Evolutionary conservation across 2,888 invertebrate species (phyloP), one percentile per base, ranked within the genome.

Genomic region (Phortica magna): DNA sequence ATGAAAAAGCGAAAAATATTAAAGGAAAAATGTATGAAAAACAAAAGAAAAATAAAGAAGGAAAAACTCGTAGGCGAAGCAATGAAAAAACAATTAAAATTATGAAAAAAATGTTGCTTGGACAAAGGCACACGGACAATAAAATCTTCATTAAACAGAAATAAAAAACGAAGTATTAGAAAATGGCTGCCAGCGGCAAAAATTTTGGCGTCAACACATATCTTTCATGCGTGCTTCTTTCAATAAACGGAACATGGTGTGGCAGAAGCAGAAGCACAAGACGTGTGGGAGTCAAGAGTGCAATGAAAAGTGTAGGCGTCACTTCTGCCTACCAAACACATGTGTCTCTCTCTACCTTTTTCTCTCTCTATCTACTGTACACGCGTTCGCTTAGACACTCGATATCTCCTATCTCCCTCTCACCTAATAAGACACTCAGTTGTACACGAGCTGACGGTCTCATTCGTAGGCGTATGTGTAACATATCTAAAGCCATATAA

Each of bases 371-470:
- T 1, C 31, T 31, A 1, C 31, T 31, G 0, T 31, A 4, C n/a
- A n/a, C n/a, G 2, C 31, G 31, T 4, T 31, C 31, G 5, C 31
- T 31, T 53, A n/a, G 12, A 53, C 53, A 0, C 64, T 41, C 73
- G 59, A 31, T 61, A 57, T 73, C 57, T 61, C 73, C n/a, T n/a
- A n/a, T n/a, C n/a, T 39, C 61, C 42, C 19, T 9, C 59, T 9
- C n/a, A 31, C 53, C 22, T 7, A 9, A 53, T 31, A 72, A 9
- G 7, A 31, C 61, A 71, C 48, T 31, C 6, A 12, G 5, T 70
- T 31, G 59, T 64, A 80, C 77, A 84, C 82, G 83, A 81, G 80
- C 80, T 75, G 53, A 75, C 80, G 75, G 55, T 71, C 80, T 81
- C 83, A 83, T 78, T 70, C 70, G 19, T 61, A 39, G 39, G 53